Evolutionary conservation across 2,113 vertebrate genomes (phyloP), one percentile per base, ranked within the genome.

Genomic region (Shinisaurus crocodilurus): DNA sequence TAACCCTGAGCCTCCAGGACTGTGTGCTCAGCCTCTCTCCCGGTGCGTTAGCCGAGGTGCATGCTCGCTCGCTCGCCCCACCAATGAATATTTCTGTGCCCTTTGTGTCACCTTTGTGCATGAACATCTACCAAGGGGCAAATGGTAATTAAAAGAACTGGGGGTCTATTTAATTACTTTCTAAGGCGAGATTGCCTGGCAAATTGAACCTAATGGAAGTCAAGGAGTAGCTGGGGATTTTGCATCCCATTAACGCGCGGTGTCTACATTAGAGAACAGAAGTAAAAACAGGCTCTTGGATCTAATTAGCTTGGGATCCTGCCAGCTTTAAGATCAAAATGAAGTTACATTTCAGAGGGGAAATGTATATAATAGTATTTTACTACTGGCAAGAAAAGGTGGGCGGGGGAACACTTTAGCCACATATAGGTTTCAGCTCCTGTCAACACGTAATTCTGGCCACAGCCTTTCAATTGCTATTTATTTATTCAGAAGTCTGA

Each of bases 101-200:
- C 96, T 95, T 95, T 93, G 84, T 88, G 92, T 95, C 95, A 95
- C 94, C 94, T 94, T 94, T 94, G 92, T 92, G 34, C 15, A 83
- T 82, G 87, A 79, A 79, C 94, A 86, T 88, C 90, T 93, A 94
- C 89, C 1, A 7, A 95, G 93, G 74, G 95, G 70, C 12, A 16
- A 95, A 91, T 91, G 89, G 93, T 95, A 96, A 96, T 96, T 96
- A 96, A 90, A 96, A 95, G 94, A 96, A 95, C 91, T 93, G 92
- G 94, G n/a, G 95, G 91, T 93, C 95, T 95, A 93, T 95, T 96
- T 96, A 96, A 96, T 96, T 96, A 95, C 93, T 93, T 96, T 92
- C 92, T 93, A 92, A 95, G 93, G 90, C 16, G 5, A 27, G 8
- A 23, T 57, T 91, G 83, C 57, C 80, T 88, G 37, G 91, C 92